Base-by-base conservation (phyloP, 2,113 vertebrate species). In the Podarcis muralis region DNA sequence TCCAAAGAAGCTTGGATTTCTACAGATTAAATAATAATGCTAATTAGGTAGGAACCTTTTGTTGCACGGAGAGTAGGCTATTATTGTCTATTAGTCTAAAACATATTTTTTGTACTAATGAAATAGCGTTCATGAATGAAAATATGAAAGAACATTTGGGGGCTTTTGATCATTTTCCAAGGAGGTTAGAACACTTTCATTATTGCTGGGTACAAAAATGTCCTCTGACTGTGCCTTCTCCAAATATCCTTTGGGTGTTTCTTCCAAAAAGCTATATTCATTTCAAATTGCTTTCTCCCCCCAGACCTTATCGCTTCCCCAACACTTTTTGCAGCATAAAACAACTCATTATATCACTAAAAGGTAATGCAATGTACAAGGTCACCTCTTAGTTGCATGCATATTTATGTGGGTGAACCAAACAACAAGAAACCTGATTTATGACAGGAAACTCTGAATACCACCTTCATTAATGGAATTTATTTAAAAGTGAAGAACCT, bases 391-490 rank as follows among this genome's bases (percentile, higher is more conserved):
- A 48, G 57, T 81, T 90, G 71, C 83, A 81, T 65, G 35, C 0
- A 23, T 18, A 75, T 2, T 23, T 2, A 25, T 82, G 0, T 16
- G 53, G 8, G 3, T 66, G 18, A 89, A 87, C 62, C 85, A 93
- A 71, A 48, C 22, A 68, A 0, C 25, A 77, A 84, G 59, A 66
- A 79, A 23, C 4, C 16, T 3, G 0, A 3, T 83, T 93, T 81
- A 71, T 0, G 3, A 84, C 40, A 5, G 22, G 71, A 84, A 81
- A 3, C 16, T 1, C 0, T 85, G 40, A 2, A 32, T 16, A 18
- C 82, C 48, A 78, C 23, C 77, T 0, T 69, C 22, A 84, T 90
- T 30, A 16, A 5, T 80, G 1, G 80, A 25, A 4, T 27, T 0
- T 0, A 71, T 91, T 87, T 13, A 85, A 7, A 30, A 91, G 62